A percentile compares a stretch with the other conserved stretches of the same genome.
Evolutionary conservation across 2,888 invertebrate genomes (phyloP).

Genomic region (Notocelia uddmanniana): DNA sequence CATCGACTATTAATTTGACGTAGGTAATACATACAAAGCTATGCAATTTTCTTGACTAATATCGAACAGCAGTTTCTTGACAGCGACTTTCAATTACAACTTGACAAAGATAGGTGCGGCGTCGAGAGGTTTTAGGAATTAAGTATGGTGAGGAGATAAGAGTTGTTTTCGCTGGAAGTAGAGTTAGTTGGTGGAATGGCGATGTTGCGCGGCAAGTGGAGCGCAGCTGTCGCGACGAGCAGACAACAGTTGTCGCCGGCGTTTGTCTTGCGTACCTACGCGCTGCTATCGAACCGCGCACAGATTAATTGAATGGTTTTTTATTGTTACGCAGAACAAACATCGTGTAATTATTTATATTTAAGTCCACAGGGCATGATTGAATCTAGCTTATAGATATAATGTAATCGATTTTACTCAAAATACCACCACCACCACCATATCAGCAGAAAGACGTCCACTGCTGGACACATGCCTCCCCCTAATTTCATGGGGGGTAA

Average conservation of each 20-base stretch:
- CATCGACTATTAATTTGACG: slow-evolving; percentile 67
- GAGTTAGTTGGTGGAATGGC: slow-evolving; percentile 48
- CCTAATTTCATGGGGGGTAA: no score
- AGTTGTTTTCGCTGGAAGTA: slow-evolving; percentile 55
- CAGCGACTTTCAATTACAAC: slow-evolving; percentile 72
- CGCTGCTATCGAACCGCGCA: slow-evolving; percentile 55
- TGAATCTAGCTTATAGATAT: slow-evolving; percentile 10
- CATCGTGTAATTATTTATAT: slow-evolving; percentile 40
- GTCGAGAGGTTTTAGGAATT: slow-evolving; percentile 54
- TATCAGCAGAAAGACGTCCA: no score
- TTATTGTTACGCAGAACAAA: slow-evolving; percentile 37
- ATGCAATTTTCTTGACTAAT: slow-evolving; percentile 73
- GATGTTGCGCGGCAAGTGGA: slow-evolving; percentile 65
- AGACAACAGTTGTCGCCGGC: slow-evolving; percentile 83
- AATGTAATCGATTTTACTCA: background rate
- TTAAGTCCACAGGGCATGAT: slow-evolving; percentile 16
- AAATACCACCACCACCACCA: no score
- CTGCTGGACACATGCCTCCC: no score
- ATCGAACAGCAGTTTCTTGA: slow-evolving; percentile 70
- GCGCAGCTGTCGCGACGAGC: slow-evolving; percentile 81
- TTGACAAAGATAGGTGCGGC: slow-evolving; percentile 52
- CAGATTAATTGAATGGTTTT: slow-evolving; percentile 44
- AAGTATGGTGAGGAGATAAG: slow-evolving; percentile 56
- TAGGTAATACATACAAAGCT: slow-evolving; percentile 65
- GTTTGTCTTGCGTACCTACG: slow-evolving; percentile 73